Percentiles rank a stretch among this genome's conserved stretches.
These are phyloP conservation scores for Okapia johnstoni DNA, from an alignment of 2,113 vertebrate species.

Conservation along the genomic window DNA sequence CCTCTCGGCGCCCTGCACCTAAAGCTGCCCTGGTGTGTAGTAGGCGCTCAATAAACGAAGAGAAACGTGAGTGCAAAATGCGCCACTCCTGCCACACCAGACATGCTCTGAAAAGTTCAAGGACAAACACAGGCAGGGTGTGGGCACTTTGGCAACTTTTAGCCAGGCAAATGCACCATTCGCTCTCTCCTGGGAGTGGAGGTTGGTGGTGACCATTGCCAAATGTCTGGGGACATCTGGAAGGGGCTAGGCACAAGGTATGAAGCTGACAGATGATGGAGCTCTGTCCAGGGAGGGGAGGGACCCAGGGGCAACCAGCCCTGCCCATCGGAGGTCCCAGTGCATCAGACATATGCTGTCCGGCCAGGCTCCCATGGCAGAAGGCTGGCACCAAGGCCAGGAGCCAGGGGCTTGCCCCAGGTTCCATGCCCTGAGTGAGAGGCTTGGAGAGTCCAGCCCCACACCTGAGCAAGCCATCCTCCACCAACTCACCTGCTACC, in stretches of 20 bases:
- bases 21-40: fast-evolving
- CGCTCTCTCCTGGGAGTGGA: background rate
- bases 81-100: fast-evolving
- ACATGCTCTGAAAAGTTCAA: fast-evolving
- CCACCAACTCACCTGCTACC: fast-evolving
- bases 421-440: background rate
- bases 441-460: background rate
- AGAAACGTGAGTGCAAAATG: fast-evolving
- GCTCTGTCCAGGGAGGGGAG: background rate
- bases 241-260: background rate
- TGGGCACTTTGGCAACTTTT: background rate
- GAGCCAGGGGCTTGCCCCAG: fast-evolving
- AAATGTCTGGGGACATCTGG: constrained; percentile 12
- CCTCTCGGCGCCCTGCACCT: fast-evolving
- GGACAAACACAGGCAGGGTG: fast-evolving
- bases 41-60: background rate
- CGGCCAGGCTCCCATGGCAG: background rate
- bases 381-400: background rate
- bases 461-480: fast-evolving
- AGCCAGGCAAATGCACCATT: background rate
- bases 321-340: background rate
- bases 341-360: fast-evolving
- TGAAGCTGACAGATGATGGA: background rate
- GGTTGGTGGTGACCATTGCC: background rate
- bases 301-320: background rate